Base-by-base conservation (phyloP, 2,888 invertebrate genomes). In the Corythucha ciliata region DNA sequence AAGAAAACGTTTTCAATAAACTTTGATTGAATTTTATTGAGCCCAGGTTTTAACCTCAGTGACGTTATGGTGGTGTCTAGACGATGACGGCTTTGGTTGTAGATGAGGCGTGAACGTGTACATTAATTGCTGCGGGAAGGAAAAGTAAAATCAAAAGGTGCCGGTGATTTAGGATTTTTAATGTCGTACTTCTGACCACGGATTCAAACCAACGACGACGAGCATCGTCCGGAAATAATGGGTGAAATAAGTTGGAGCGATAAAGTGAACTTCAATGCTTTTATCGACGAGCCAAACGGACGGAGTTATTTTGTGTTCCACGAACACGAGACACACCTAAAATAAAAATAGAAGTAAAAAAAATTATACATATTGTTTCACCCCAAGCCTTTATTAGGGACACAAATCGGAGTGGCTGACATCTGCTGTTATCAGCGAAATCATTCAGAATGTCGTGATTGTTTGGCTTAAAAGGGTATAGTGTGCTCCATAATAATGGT, bases 121-220 rank as follows among this genome's bases (percentile, higher is more conserved):
- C 63, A 86, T 84, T 39, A 86, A 69, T 75, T 85, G 85, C 71
- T 74, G 66, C 44, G n/a, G n/a, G n/a, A 7, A 39, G 52, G 27
- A 54, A 2, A 46, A 47, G 45, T 52, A 54, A 24, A 4, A 25
- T 36, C n/a, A n/a, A n/a, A n/a, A n/a, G n/a, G n/a, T n/a, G n/a
- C n/a, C n/a, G n/a, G n/a, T 8, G 32, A 14, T 22, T 26, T 51
- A 12, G n/a, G 39, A 41, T 57, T 57, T 56, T n/a, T n/a, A n/a
- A n/a, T n/a, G n/a, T n/a, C n/a, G n/a, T 68, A 85, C 85, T 75
- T 86, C 83, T 12, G 83, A n/a, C 92, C 93, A 93, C 55, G 85
- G 81, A 0, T 91, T 90, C 47, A 93, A 70, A 0, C 92, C 93
- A 41, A 90, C 75, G 66, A 93, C 90, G 6, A 85, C 83, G 27